Percentiles rank a stretch among this genome's conserved stretches.
phyloP scores from a whole-genome alignment of 2,888 invertebrate genomes.

The Xestobium rufovillosum region DNA sequence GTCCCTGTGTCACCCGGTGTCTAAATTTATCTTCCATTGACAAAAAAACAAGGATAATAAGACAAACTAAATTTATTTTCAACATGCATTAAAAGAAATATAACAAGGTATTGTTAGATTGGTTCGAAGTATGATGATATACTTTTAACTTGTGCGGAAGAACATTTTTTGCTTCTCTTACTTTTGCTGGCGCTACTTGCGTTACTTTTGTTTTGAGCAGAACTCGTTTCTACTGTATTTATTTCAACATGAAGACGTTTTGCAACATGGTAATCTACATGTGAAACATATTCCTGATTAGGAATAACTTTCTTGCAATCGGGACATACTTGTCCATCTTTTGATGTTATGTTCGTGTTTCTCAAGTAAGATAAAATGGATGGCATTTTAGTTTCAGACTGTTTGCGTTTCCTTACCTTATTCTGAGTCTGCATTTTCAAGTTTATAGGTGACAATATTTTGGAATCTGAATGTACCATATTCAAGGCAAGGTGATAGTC shows the following conservation, averaged over 20 bases:
- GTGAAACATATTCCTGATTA: conserved; percentile 53
- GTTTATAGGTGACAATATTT: no score
- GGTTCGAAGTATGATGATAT: no score
- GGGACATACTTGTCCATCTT: conserved; percentile 45
- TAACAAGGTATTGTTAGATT: no score
- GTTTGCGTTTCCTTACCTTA: conserved; percentile 4
- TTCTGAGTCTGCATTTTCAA: conserved; percentile 9
- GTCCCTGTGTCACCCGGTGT: no score
- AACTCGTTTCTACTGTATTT: conserved; percentile 39
- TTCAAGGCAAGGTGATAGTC: conserved; percentile 74
- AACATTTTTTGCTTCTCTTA: no score
- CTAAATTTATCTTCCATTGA: no score
- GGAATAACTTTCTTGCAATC: conserved; percentile 58
- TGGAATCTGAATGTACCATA: conserved; percentile 31
- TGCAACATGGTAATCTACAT: conserved; percentile 80
- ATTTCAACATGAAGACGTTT: conserved; percentile 63
- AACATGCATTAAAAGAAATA: no score
- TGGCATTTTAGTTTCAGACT: no score
- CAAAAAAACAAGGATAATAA: no score
- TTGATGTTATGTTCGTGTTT: conserved; percentile 25
- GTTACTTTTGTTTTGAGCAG: conserved; percentile 2
- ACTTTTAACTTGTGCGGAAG: no score
- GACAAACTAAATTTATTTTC: no score
- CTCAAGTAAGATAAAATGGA: conserved; percentile 26
- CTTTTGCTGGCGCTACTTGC: no score